Conservation (phyloP, 1,140 invertebrate genomes). For the Nautilus pompilius region DNA sequence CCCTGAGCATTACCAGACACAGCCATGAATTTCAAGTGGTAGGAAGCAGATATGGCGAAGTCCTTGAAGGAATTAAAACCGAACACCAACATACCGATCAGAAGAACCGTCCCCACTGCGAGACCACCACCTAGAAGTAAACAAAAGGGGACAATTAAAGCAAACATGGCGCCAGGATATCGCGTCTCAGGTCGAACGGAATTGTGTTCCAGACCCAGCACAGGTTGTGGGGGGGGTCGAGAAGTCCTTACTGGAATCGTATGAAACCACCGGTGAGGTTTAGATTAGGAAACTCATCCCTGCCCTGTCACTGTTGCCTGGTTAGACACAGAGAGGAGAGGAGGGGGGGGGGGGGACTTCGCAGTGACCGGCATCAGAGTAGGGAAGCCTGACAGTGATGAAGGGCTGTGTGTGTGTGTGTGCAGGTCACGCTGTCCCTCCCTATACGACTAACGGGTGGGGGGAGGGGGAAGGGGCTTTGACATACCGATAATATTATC, state of each 20-base stretch:
- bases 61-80: not conserved
- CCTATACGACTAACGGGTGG: constrained; percentile 4
- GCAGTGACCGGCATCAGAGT: not conserved
- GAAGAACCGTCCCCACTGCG: constrained; percentile 46
- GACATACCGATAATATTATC: constrained; percentile 64
- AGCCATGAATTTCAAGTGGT: not conserved
- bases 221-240: too few relatives aligned
- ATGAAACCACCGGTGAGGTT: constrained; percentile 9
- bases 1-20: not conserved
- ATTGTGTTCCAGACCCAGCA: too few relatives aligned
- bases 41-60: not conserved
- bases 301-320: constrained; percentile 6
- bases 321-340: constrained; percentile 20
- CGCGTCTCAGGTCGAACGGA: too few relatives aligned
- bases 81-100: constrained; percentile 32
- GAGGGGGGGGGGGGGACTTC: constrained; percentile 20
- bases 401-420: too few relatives aligned
- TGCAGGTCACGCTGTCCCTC: too few relatives aligned
- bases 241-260: too few relatives aligned
- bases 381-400: constrained; percentile 3
- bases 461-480: not conserved
- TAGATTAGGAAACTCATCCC: constrained; percentile 20
- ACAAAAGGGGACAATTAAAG: constrained; percentile 14
- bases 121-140: constrained; percentile 43
- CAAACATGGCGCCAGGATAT: too few relatives aligned